Percentiles rank a stretch among this genome's conserved stretches.
These are phyloP conservation scores for Trachops cirrhosus DNA, from an alignment of 2,797 vertebrate genomes.

Conservation along the genomic window DNA sequence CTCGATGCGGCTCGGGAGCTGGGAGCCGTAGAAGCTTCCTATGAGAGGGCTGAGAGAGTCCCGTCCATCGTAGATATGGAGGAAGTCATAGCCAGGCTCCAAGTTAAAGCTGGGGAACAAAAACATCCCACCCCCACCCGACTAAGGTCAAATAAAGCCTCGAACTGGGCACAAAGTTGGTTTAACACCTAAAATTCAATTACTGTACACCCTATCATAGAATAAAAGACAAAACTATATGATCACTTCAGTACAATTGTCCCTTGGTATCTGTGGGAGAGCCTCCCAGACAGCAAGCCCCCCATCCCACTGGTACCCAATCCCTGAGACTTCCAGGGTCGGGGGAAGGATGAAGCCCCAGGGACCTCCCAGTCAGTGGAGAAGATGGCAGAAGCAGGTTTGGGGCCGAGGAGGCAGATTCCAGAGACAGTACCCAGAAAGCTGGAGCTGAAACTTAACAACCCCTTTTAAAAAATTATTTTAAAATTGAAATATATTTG, in stretches of 20 bases:
- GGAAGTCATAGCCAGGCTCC: slow-evolving; percentile 98
- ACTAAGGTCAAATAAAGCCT: slow-evolving; percentile 42
- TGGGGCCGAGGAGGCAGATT: neutral
- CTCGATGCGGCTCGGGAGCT: slow-evolving; percentile 94
- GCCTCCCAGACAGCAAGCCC: neutral
- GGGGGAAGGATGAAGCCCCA: neutral
- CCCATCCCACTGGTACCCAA: rapidly evolving
- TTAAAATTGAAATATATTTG: neutral
- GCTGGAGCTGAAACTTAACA: neutral
- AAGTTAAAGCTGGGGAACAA: slow-evolving; percentile 91
- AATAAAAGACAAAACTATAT: neutral
- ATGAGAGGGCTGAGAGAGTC: slow-evolving; percentile 95
- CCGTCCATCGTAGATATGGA: slow-evolving; percentile 96
- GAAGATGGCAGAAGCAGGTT: neutral
- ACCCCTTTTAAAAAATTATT: neutral
- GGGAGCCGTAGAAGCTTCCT: slow-evolving; percentile 96
- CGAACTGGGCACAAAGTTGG: neutral
- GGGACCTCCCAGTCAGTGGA: neutral
- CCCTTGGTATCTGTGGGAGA: neutral
- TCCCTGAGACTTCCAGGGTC: neutral
- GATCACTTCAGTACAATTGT: neutral
- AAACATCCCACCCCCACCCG: slow-evolving; percentile 33
- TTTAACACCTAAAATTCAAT: neutral
- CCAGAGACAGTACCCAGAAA: neutral
- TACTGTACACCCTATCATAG: neutral